Conservation (phyloP, 2,113 vertebrate species). For the Acanthisitta chloris region DNA sequence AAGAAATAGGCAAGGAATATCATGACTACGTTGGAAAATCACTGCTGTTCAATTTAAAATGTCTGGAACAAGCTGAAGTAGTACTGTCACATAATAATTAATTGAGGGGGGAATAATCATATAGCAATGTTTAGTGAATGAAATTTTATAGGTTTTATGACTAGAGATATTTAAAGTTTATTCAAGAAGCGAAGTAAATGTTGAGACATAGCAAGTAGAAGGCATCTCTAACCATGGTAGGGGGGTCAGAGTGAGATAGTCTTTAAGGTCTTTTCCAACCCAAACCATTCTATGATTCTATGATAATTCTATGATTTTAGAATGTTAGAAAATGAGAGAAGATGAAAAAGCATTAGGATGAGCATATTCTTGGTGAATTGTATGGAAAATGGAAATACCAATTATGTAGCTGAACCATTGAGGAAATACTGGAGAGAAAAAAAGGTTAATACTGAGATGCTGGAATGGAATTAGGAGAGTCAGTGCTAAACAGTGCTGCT, state of each 20-base stretch:
- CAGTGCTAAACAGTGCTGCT: background rate
- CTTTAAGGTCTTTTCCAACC: background rate
- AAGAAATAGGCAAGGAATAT: background rate
- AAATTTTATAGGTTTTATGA: background rate
- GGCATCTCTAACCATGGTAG: accelerated
- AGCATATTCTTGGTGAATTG: background rate
- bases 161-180: background rate
- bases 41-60: background rate
- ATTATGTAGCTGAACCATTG: background rate
- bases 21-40: background rate
- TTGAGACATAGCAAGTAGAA: background rate
- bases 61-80: background rate
- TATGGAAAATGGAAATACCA: background rate
- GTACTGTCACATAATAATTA: background rate
- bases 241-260: background rate
- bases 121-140: background rate
- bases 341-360: background rate
- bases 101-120: background rate
- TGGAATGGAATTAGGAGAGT: background rate
- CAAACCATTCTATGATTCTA: background rate
- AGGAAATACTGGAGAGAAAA: background rate
- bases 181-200: background rate
- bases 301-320: background rate
- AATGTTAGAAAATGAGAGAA: background rate
- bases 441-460: background rate